phyloP scores from a whole-genome alignment of 2,797 vertebrate species.

The Danio kyathit region DNA sequence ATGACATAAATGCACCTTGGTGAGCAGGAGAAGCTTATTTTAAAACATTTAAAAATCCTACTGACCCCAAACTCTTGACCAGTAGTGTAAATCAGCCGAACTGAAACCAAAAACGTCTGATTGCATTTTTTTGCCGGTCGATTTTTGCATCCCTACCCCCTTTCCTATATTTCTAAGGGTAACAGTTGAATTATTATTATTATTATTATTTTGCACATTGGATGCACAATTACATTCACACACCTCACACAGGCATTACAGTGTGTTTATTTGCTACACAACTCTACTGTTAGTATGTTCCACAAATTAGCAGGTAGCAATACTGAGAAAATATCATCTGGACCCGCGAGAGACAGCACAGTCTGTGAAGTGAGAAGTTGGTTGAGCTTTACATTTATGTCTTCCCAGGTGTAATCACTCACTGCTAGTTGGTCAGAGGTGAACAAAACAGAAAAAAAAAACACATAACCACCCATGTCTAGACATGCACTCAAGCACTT shows the following conservation, averaged over 20 bases:
- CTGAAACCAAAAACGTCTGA: too few relatives aligned
- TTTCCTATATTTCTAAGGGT: not conserved
- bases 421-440: slow-evolving; percentile 7
- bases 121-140: too few relatives aligned
- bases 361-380: not conserved
- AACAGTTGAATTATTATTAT: not conserved
- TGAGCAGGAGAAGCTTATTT: too few relatives aligned
- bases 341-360: not conserved
- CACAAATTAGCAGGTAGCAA: not conserved
- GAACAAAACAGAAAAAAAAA: not conserved
- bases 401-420: slow-evolving; percentile 6
- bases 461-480: slow-evolving; percentile 3
- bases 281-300: not conserved
- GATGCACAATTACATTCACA: not conserved
- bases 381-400: not conserved
- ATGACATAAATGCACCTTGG: too few relatives aligned
- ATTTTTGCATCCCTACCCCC: too few relatives aligned
- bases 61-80: too few relatives aligned
- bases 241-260: not conserved
- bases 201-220: too few relatives aligned
- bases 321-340: not conserved
- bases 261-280: not conserved
- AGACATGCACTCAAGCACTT: slow-evolving; percentile 16
- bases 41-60: too few relatives aligned
- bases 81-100: too few relatives aligned